phyloP scores from a whole-genome alignment of 2,888 invertebrate species.

The Epinotia brunnichana region DNA sequence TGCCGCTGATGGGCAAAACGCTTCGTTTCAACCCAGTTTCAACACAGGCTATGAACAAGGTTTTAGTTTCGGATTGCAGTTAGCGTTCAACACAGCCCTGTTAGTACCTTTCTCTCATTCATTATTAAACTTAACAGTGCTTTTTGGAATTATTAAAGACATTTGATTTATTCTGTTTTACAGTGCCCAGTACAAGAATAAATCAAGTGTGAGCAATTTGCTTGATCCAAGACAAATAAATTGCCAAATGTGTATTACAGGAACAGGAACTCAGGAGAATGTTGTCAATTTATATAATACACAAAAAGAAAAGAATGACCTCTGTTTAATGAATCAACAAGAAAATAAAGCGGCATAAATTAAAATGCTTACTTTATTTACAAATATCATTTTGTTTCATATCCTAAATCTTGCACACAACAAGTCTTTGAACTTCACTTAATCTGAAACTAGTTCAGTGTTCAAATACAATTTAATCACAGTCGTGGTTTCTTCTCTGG shows the following conservation, averaged over 20 bases:
- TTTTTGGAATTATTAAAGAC: constrained; percentile 15
- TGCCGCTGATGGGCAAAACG: constrained; percentile 84
- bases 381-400: not conserved
- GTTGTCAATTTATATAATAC: constrained; percentile 66
- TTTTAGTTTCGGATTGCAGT: constrained; percentile 82
- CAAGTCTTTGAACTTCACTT: not conserved
- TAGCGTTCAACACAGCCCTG: constrained; percentile 72
- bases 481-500: constrained; percentile 92
- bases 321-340: constrained; percentile 48
- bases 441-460: constrained; percentile 6
- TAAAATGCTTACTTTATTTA: constrained; percentile 8
- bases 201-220: constrained; percentile 35
- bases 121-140: not conserved
- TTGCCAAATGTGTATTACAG: constrained; percentile 68
- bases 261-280: constrained; percentile 58
- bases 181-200: constrained; percentile 50
- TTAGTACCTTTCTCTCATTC: constrained; percentile 10
- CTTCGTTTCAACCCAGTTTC: constrained; percentile 87
- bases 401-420: not conserved
- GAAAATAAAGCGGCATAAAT: not conserved
- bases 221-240: constrained; percentile 64
- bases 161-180: constrained; percentile 39
- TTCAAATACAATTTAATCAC: constrained; percentile 51
- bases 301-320: constrained; percentile 68
- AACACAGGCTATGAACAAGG: constrained; percentile 88